phyloP scores from a whole-genome alignment of 2,797 vertebrate genomes.

The Myotis planiceps region DNA sequence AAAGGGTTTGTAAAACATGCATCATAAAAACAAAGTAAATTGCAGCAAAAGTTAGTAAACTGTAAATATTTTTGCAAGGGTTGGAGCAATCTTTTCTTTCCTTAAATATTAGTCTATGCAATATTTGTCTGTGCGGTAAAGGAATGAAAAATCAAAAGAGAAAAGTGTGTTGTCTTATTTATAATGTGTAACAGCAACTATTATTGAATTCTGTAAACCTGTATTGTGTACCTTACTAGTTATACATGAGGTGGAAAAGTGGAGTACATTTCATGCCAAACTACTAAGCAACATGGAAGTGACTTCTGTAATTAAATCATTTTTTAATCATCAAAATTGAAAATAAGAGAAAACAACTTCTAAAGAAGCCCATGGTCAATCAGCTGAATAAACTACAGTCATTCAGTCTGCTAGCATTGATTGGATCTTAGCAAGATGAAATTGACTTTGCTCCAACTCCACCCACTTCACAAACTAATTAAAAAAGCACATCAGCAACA shows the following conservation, averaged over 20 bases:
- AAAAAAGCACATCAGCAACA: constrained; percentile 76
- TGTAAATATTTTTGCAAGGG: constrained; percentile 66
- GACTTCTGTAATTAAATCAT: constrained; percentile 79
- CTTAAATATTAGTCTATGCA: constrained; percentile 10
- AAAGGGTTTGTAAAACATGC: constrained; percentile 56
- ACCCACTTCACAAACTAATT: constrained; percentile 85
- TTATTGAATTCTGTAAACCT: background rate
- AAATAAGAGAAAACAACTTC: constrained; percentile 82
- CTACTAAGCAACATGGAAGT: constrained; percentile 69
- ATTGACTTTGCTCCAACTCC: constrained; percentile 83
- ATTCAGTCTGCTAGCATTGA: constrained; percentile 83
- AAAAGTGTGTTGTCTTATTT: background rate
- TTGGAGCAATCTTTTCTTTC: constrained; percentile 36
- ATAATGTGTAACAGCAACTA: constrained; percentile 1
- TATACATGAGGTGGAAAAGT: background rate
- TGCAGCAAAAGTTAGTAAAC: background rate
- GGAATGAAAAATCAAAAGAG: constrained; percentile 32
- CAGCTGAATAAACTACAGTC: constrained; percentile 83
- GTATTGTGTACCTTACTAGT: background rate
- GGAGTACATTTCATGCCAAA: constrained; percentile 58
- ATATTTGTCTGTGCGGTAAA: constrained; percentile 4
- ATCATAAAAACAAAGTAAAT: constrained; percentile 44
- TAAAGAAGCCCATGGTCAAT: constrained; percentile 80
- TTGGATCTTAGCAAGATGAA: constrained; percentile 81
- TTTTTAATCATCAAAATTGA: constrained; percentile 77